Evolutionary conservation across 2,888 invertebrate genomes (phyloP).

Genomic region (Spisula solida): DNA sequence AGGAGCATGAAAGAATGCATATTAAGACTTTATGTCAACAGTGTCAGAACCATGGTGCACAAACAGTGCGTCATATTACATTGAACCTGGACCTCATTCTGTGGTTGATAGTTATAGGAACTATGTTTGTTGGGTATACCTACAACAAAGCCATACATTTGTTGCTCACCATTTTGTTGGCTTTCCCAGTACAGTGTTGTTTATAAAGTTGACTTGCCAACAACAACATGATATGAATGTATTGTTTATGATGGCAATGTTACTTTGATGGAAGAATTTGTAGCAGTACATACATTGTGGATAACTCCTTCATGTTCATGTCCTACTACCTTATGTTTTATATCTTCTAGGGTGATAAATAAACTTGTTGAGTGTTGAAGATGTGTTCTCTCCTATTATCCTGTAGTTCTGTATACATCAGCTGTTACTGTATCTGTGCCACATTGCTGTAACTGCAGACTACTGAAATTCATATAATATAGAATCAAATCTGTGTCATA

Average conservation of each 20-base stretch:
- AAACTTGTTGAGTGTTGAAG: not conserved
- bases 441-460: no score
- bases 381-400: no score
- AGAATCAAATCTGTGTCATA: no score
- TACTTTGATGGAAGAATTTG: not conserved
- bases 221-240: conserved; percentile 1
- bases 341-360: not conserved
- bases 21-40: no score
- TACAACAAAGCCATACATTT: not conserved
- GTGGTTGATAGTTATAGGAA: no score
- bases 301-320: not conserved
- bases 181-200: not conserved
- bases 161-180: not conserved
- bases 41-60: no score
- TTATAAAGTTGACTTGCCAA: not conserved
- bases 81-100: no score
- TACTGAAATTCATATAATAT: no score
- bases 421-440: no score
- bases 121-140: not conserved
- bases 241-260: conserved; percentile 14
- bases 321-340: not conserved
- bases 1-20: no score
- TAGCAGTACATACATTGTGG: not conserved
- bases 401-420: no score
- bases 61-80: no score